Evolutionary conservation across 2,113 vertebrate species (phyloP).

Genomic region (Ginglymostoma cirratum): DNA sequence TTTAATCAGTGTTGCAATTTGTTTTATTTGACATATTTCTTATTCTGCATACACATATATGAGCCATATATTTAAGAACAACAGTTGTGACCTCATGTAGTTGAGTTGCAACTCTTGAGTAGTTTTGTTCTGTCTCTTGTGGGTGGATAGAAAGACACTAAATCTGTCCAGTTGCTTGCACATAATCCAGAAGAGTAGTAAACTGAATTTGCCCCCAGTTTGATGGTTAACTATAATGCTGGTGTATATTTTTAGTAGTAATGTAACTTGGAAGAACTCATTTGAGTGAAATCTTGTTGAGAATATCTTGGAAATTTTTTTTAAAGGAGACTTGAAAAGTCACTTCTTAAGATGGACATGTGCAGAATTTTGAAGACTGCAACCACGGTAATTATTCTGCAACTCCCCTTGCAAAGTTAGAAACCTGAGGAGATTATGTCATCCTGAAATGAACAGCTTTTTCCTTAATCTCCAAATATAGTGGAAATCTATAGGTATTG

Average conservation of each 20-base stretch:
- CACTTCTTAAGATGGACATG: neutral
- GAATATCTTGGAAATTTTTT: neutral
- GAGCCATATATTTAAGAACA: constrained; percentile 1
- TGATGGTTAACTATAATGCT: neutral
- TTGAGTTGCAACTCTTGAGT: neutral
- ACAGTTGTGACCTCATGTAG: neutral
- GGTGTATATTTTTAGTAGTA: neutral
- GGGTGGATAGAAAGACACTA: neutral
- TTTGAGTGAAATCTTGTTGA: neutral
- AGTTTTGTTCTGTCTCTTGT: neutral
- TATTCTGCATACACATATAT: neutral
- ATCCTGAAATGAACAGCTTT: neutral
- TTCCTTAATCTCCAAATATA: neutral
- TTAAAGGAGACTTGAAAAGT: neutral
- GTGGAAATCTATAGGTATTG: neutral
- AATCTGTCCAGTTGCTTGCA: constrained; percentile 1
- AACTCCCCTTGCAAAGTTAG: neutral
- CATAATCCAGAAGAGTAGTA: neutral
- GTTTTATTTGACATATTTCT: neutral
- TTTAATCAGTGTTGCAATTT: neutral
- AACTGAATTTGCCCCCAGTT: neutral
- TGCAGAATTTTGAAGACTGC: neutral
- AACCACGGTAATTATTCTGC: neutral
- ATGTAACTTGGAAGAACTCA: neutral
- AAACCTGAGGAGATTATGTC: neutral